Evolutionary conservation across 2,888 invertebrate species (phyloP).

Genomic region (Parasteatoda lunata): DNA sequence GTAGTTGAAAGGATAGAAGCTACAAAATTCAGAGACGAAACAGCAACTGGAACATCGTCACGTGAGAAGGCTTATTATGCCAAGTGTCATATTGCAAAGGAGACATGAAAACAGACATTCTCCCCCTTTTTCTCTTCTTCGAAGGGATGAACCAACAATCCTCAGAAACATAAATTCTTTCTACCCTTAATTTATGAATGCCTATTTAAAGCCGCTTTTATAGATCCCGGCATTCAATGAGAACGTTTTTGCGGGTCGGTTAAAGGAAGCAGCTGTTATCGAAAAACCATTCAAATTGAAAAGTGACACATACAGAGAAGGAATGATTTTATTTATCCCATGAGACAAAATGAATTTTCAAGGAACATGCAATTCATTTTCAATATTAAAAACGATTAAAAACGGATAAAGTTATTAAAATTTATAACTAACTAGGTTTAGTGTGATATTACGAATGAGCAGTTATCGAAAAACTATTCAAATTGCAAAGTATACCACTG

Average conservation of each 20-base stretch:
- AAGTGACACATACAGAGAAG: too few species aligned
- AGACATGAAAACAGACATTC: slow-evolving; percentile 58
- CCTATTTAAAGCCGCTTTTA: slow-evolving; percentile 38
- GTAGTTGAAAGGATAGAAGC: slow-evolving; percentile 42
- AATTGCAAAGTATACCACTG: too few species aligned
- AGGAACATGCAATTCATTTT: too few species aligned
- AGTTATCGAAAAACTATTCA: too few species aligned
- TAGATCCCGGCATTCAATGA: neutral
- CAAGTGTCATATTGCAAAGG: slow-evolving; percentile 57
- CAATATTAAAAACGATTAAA: too few species aligned
- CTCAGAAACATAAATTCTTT: slow-evolving; percentile 52
- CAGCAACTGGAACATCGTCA: slow-evolving; percentile 37
- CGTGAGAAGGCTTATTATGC: slow-evolving; percentile 40
- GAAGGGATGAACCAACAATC: slow-evolving; percentile 20
- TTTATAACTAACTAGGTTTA: neutral
- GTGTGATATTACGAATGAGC: too few species aligned
- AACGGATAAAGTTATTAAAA: neutral
- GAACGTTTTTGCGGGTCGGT: neutral
- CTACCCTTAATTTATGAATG: slow-evolving; percentile 46
- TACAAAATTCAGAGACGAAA: slow-evolving; percentile 15
- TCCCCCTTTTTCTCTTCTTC: slow-evolving; percentile 13
- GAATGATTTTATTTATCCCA: too few species aligned
- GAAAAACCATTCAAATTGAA: neutral
- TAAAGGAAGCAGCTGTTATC: neutral
- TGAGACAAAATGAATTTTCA: too few species aligned